phyloP scores from a whole-genome alignment of 2,797 vertebrate species.

The Eulemur mongoz region DNA sequence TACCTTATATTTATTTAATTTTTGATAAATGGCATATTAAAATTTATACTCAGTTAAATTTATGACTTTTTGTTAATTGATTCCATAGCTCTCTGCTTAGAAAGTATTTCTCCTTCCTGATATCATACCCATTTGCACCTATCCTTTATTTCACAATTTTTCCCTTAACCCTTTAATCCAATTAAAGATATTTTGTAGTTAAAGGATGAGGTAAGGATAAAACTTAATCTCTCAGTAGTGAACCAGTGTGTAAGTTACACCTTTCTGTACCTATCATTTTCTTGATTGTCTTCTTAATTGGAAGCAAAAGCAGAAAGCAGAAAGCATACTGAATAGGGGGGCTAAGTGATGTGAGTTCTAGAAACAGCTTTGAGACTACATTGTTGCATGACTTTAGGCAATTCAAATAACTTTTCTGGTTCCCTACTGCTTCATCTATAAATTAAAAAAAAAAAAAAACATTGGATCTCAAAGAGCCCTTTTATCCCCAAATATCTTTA shows the following conservation, averaged over 20 bases:
- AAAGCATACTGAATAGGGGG: neutral
- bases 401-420: constrained; percentile 6
- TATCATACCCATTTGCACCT: neutral
- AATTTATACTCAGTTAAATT: neutral
- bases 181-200: neutral
- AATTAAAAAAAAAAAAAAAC: constrained; percentile 21
- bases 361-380: constrained; percentile 6
- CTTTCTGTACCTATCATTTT: neutral
- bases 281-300: constrained; percentile 30
- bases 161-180: neutral
- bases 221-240: neutral
- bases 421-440: neutral
- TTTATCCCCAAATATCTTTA: neutral
- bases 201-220: neutral
- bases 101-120: neutral
- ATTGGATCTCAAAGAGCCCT: neutral
- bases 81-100: neutral
- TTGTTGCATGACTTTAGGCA: neutral
- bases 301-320: constrained; percentile 47
- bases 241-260: neutral
- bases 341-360: neutral
- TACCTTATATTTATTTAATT: neutral
- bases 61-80: constrained; percentile 41
- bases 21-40: constrained; percentile 1
- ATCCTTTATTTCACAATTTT: neutral